These are phyloP conservation scores for Himalopsyche tibetana DNA, from an alignment of 2,888 invertebrate species.

Conservation along the genomic window DNA sequence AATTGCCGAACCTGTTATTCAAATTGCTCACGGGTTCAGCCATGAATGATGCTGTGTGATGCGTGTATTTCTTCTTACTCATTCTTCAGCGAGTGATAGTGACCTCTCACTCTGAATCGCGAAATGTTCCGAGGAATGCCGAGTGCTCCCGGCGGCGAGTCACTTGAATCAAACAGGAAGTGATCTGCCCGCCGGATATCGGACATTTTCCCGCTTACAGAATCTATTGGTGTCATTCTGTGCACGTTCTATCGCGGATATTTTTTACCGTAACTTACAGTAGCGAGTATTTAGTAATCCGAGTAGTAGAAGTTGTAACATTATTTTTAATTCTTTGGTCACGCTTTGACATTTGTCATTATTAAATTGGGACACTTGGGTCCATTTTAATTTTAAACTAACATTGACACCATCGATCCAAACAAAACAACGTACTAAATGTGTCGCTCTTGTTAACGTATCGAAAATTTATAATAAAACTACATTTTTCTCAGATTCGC, in stretches of 20 bases:
- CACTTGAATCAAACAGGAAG: slow-evolving; percentile 52
- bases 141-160: slow-evolving; percentile 36
- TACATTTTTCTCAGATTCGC: too few relatives aligned
- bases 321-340: not conserved
- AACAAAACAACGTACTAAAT: too few relatives aligned
- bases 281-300: slow-evolving; percentile 47
- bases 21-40: slow-evolving; percentile 48
- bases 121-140: not conserved
- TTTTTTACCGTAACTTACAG: slow-evolving; percentile 49
- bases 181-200: slow-evolving; percentile 53
- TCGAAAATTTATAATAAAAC: too few relatives aligned
- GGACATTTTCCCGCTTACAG: slow-evolving; percentile 41
- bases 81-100: not conserved
- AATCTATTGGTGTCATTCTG: slow-evolving; percentile 54
- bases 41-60: slow-evolving; percentile 50
- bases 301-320: not conserved
- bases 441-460: too few relatives aligned
- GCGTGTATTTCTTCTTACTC: not conserved
- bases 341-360: not conserved
- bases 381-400: not conserved
- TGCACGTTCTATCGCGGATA: slow-evolving; percentile 46
- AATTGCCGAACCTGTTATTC: slow-evolving; percentile 54
- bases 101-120: slow-evolving; percentile 3
- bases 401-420: too few relatives aligned
- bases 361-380: not conserved